These are phyloP conservation scores for Caenorhabditis tropicalis DNA, from an alignment of 1,140 invertebrate genomes.

Conservation along the genomic window DNA sequence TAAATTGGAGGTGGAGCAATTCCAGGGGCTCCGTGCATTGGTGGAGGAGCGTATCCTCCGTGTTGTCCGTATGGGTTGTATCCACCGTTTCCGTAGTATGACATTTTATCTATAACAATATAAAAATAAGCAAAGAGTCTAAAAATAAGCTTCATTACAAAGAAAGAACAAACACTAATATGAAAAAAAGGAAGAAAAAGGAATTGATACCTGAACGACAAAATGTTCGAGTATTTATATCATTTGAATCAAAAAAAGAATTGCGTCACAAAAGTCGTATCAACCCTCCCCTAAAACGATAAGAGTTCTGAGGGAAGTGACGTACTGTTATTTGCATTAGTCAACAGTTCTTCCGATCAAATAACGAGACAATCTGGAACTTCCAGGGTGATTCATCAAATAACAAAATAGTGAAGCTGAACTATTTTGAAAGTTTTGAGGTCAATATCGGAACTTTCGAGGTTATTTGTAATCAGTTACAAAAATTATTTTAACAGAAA, in stretches of 20 bases:
- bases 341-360: background rate
- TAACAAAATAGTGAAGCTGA: background rate
- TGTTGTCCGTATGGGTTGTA: background rate
- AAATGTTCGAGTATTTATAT: background rate
- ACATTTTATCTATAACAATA: background rate
- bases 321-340: conserved; percentile 36
- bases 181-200: background rate
- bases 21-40: background rate
- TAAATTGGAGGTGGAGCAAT: background rate
- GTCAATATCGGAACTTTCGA: background rate
- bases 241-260: background rate
- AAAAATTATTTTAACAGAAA: no score
- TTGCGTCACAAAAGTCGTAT: background rate
- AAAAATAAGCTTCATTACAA: background rate
- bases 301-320: background rate
- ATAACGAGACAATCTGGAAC: background rate
- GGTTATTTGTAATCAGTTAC: no score
- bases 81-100: conserved; percentile 6
- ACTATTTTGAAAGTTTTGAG: background rate
- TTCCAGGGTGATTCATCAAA: background rate
- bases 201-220: background rate
- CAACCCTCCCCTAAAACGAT: background rate
- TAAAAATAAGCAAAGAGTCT: background rate
- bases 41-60: background rate
- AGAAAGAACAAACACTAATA: background rate